These are phyloP conservation scores for Tipula unca DNA, from an alignment of 2,888 invertebrate species.

Conservation along the genomic window DNA sequence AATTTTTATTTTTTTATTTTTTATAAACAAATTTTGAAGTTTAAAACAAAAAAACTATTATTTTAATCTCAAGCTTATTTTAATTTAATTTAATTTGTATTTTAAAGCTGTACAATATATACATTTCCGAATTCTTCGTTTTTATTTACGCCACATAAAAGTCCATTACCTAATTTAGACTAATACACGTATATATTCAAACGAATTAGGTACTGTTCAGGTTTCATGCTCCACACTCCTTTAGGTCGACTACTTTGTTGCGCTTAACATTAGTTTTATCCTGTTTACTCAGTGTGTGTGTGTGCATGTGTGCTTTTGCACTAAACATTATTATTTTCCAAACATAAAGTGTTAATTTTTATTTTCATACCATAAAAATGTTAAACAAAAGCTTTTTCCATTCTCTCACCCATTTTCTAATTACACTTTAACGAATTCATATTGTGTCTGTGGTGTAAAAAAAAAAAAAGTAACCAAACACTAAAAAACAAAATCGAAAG, in stretches of 20 bases:
- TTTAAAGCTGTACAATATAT: too few relatives aligned
- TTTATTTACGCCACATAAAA: too few relatives aligned
- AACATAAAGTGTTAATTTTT: neutral
- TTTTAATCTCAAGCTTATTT: too few relatives aligned
- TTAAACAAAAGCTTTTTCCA: neutral
- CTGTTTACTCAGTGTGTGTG: neutral
- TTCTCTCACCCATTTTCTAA: neutral
- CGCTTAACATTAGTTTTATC: neutral
- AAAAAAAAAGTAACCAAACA: neutral
- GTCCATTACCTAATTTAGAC: too few relatives aligned
- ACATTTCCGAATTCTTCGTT: too few relatives aligned
- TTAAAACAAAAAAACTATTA: too few relatives aligned
- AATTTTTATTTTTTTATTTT: too few relatives aligned
- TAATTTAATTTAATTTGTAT: too few relatives aligned
- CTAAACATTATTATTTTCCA: neutral
- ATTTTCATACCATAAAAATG: neutral
- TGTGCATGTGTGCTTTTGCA: neutral
- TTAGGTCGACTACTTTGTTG: neutral
- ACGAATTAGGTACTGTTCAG: too few relatives aligned
- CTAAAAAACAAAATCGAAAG: neutral
- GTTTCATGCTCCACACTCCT: too few relatives aligned
- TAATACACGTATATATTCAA: too few relatives aligned
- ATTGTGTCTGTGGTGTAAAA: neutral
- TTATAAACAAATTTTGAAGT: too few relatives aligned
- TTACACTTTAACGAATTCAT: neutral